These are phyloP conservation scores for Dolichomitus sp. DNA, from an alignment of 2,888 invertebrate species.

Conservation along the genomic window DNA sequence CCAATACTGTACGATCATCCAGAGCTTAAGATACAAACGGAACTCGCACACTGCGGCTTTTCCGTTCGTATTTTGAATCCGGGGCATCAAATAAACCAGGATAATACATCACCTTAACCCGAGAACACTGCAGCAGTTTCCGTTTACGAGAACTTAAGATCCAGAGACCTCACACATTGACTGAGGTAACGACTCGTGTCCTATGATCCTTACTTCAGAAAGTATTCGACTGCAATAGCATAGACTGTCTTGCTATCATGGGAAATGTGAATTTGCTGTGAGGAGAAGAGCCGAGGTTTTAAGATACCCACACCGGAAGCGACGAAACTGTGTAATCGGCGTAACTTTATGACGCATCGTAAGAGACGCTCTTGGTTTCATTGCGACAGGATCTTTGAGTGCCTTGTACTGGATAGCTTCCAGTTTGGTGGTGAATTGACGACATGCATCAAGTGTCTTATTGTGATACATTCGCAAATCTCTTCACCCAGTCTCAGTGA, in stretches of 20 bases:
- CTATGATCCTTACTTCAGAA: conserved; percentile 7
- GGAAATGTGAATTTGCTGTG: conserved; percentile 2
- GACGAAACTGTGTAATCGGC: conserved; percentile 1
- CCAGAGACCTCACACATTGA: conserved; percentile 10
- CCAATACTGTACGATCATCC: conserved; percentile 9
- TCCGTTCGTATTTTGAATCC: conserved; percentile 41
- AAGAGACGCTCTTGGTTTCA: background rate
- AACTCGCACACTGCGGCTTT: conserved; percentile 44
- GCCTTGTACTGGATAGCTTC: conserved; percentile 4
- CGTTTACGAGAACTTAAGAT: conserved; percentile 36
- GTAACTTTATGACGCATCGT: conserved; percentile 7
- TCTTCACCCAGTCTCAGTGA: background rate
- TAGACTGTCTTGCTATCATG: background rate
- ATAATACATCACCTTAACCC: conserved; percentile 60
- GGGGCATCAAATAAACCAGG: conserved; percentile 57
- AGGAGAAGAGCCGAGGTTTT: background rate
- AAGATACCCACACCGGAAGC: conserved; percentile 8
- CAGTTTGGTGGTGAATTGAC: background rate
- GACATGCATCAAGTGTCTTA: background rate
- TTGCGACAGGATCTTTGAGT: background rate
- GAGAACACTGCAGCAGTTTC: conserved; percentile 30
- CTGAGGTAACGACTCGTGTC: background rate
- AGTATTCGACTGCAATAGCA: conserved; percentile 21
- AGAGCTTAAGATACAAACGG: conserved; percentile 43
- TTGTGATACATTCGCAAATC: background rate